Conservation (phyloP, 2,797 vertebrate genomes). For the Micropoecilia bifurca region DNA sequence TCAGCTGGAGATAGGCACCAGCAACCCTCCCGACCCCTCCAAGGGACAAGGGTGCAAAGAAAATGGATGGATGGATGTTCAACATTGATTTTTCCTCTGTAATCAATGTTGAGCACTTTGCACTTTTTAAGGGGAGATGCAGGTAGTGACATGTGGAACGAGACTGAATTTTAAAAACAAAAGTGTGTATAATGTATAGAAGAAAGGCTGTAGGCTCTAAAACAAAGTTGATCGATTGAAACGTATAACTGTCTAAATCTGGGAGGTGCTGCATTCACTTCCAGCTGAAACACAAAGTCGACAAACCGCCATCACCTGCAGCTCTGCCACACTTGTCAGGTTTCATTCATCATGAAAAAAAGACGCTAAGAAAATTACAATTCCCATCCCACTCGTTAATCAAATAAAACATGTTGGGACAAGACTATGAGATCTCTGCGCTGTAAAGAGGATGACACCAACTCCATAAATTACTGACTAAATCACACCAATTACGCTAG, state of each 20-base stretch:
- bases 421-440: constrained; percentile 8
- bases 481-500: not conserved
- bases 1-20: no score
- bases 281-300: not conserved
- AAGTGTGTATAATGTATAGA: not conserved
- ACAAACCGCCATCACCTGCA: constrained; percentile 2
- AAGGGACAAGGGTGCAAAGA: no score
- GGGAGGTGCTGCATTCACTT: constrained; percentile 4
- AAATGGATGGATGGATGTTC: no score
- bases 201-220: not conserved
- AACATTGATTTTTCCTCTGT: not conserved
- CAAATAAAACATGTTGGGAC: constrained; percentile 32
- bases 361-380: fast-evolving
- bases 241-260: constrained; percentile 14
- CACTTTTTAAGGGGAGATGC: not conserved
- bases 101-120: not conserved
- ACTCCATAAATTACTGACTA: not conserved
- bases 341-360: constrained; percentile 21
- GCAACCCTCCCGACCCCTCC: no score
- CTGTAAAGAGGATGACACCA: not conserved
- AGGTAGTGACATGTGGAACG: not conserved
- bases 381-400: not conserved
- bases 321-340: constrained; percentile 13
- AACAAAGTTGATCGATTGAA: not conserved
- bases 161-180: not conserved